Evolutionary conservation across 1,140 invertebrate genomes (phyloP).

Genomic region (Aphelinus certus): DNA sequence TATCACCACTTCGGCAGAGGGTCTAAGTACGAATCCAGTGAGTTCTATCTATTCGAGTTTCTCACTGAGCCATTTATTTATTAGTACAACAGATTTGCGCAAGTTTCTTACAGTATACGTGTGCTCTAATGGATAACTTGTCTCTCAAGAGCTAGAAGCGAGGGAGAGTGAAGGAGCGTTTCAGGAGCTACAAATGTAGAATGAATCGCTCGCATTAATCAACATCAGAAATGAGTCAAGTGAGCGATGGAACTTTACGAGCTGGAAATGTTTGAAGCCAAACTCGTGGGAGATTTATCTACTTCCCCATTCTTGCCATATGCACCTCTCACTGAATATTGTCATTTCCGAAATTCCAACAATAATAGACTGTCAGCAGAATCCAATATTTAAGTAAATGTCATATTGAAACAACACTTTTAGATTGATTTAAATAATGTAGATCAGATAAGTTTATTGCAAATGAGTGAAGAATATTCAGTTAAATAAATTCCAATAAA

Average conservation of each 20-base stretch:
- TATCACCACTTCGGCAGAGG: too few species aligned
- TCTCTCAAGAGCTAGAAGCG: slow-evolving; percentile 42
- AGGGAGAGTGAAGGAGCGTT: slow-evolving; percentile 32
- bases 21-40: too few species aligned
- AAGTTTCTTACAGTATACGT: slow-evolving; percentile 3
- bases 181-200: slow-evolving; percentile 55
- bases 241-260: slow-evolving; percentile 23
- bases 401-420: too few species aligned
- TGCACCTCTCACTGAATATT: slow-evolving; percentile 4
- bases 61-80: slow-evolving; percentile 12
- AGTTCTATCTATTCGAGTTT: too few species aligned
- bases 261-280: slow-evolving; percentile 26
- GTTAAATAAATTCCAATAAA: too few species aligned
- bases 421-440: too few species aligned
- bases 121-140: slow-evolving; percentile 11
- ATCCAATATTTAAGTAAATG: too few species aligned
- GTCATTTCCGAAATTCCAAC: background rate
- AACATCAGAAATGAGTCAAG: slow-evolving; percentile 58
- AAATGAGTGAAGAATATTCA: too few species aligned
- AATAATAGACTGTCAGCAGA: too few species aligned
- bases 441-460: too few species aligned
- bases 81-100: slow-evolving; percentile 5
- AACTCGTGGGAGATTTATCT: slow-evolving; percentile 19
- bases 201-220: slow-evolving; percentile 58
- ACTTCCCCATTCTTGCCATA: background rate